These are phyloP conservation scores for Gopherus evgoodei DNA, from an alignment of 2,113 vertebrate species.

Conservation along the genomic window DNA sequence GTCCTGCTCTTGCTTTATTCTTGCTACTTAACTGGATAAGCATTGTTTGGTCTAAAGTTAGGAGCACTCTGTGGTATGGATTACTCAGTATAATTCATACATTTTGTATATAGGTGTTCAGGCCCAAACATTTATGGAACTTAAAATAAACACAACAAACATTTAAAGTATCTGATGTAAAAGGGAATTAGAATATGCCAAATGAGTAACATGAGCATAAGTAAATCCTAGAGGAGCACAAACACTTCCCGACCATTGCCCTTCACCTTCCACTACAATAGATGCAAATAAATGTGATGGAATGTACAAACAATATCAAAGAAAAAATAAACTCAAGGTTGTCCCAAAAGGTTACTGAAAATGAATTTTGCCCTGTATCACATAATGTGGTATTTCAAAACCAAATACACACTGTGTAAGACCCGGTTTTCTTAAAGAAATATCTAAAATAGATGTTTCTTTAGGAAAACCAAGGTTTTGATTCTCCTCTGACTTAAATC, in stretches of 20 bases:
- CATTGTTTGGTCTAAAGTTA: not conserved
- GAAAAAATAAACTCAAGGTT: not conserved
- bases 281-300: not conserved
- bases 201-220: not conserved
- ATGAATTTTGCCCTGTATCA: not conserved
- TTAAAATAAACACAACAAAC: not conserved
- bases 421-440: not conserved
- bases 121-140: not conserved
- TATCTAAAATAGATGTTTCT: not conserved
- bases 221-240: not conserved
- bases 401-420: not conserved
- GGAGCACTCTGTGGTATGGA: not conserved
- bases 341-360: not conserved
- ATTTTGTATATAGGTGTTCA: not conserved
- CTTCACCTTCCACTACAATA: no score
- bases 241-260: not conserved
- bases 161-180: not conserved
- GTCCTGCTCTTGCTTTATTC: not conserved
- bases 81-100: not conserved
- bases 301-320: not conserved
- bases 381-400: not conserved
- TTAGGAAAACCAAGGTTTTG: not conserved
- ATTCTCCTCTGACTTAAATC: not conserved
- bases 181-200: not conserved
- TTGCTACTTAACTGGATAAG: not conserved